Base-by-base conservation (phyloP, 2,113 vertebrate genomes). In the Ardeotis arabs region DNA sequence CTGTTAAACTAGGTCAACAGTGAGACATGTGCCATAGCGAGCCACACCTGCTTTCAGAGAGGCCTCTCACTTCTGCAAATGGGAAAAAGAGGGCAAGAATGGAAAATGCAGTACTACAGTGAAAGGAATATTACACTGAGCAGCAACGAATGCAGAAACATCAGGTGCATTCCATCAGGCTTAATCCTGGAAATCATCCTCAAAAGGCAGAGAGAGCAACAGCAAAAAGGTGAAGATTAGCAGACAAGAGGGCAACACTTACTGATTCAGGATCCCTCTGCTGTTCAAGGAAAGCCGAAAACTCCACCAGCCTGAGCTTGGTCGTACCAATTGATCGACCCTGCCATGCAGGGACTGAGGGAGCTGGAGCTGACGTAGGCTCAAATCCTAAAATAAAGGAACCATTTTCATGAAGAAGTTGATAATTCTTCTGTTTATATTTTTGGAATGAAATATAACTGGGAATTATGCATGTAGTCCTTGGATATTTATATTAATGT, bases 291-390 rank as follows among this genome's bases (percentile, higher is more conserved):
- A 99, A 99, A 95, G 99, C 99, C 0, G 99, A 99, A 91, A 99
- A 99, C 96, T 99, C 99, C 95, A 99, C 99, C 96, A 99, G 98
- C 95, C 99, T 98, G 95, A 99, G 99, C 97, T 99, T 99, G 84
- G 99, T 99, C 74, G 99, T 99, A 84, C 99, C 99, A 70, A 99
- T 99, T 20, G 99, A 99, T 82, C 99, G 99, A 59, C 99, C 99
- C 97, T 99, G 99, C 99, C 99, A 99, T 1, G 99, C 99, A 41
- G 99, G 99, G 77, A 99, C 99, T 0, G 99, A 99, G 81, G 99
- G 99, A 47, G 98, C 98, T 89, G 99, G 99, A 97, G 98, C 98
- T 55, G 99, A 97, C 4, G 99, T 93, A 90, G 99, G 98, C 90
- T 99, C 99, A 84, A 99, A 99, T 89, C 99, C 99, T 99, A 97